Evolutionary conservation across 92 coral and sea anemone genomes (phyloP), one percentile per base, ranked within the genome.

Genomic region (Phenganax marumi): DNA sequence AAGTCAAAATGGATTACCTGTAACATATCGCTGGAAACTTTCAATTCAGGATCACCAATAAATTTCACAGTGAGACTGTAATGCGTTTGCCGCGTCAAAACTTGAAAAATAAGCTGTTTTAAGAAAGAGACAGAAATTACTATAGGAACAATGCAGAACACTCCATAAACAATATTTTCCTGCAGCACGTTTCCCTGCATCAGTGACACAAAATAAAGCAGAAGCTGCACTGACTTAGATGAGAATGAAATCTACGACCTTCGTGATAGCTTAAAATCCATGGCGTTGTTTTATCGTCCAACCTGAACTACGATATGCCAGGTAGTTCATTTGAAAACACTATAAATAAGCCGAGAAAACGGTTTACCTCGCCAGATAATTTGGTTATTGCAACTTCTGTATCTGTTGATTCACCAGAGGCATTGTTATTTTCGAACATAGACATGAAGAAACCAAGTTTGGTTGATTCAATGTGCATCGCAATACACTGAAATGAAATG

Each of bases 291-390:
- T 33, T 33, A 33, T 33, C 2, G 43, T 33, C 43, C 43, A 33
- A 33, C 43, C 43, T 33, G 43, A 33, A 33, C 43, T 33, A 33
- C 43, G 43, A 33, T 33, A 33, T 33, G 43, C 43, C 5, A 33
- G 43, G 43, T 33, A 33, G 3, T 33, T 33, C 43, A 33, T 33
- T 5, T 33, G 43, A 33, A 33, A 33, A 33, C 43, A 2, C 43
- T 33, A 33, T 33, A 33, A 5, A 33, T 33, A 33, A 33, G 43
- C 2, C 43, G 43, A 33, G 5, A 33, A 33, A 33, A 33, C 43
- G 0, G 48, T 75, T 79, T 84, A 95, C 98, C 96, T 95, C 96
- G 75, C 98, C 98, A 66, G 86, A 80, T 9, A 95, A 85, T 83
- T 88, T 87, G 22, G 91, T 85, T 63, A 92, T 91, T 56, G 89